phyloP scores from a whole-genome alignment of 2,888 invertebrate genomes.

The Acheta domesticus region DNA sequence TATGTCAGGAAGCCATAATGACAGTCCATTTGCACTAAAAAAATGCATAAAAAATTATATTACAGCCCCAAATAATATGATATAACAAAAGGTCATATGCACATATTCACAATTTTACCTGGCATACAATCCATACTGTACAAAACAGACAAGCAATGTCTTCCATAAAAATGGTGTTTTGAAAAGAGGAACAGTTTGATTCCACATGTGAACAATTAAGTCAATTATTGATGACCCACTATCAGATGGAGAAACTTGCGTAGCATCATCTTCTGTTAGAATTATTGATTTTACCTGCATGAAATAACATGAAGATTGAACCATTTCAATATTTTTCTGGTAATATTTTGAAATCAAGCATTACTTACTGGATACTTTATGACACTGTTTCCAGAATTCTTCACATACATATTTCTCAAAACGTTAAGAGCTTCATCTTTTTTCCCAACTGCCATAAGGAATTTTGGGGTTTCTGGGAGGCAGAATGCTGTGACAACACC shows the following conservation, averaged over 20 bases:
- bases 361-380: constrained; percentile 33
- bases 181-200: constrained; percentile 26
- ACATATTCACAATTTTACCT: constrained; percentile 18
- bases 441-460: constrained; percentile 42
- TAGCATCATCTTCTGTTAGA: not conserved
- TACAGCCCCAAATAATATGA: not conserved
- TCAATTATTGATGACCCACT: not conserved
- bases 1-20: constrained; percentile 47
- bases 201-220: constrained; percentile 21
- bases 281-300: constrained; percentile 12
- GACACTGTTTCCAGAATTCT: constrained; percentile 31
- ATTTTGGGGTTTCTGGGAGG: constrained; percentile 47
- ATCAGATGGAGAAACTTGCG: not conserved
- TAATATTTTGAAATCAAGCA: not conserved
- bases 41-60: not conserved
- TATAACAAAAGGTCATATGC: not conserved
- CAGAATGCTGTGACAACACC: constrained; percentile 42
- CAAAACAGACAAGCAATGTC: constrained; percentile 20
- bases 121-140: constrained; percentile 24
- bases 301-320: no score
- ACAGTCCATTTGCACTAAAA: constrained; percentile 40
- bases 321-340: not conserved
- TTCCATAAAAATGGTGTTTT: not conserved
- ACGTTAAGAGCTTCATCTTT: constrained; percentile 42
- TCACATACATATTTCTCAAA: constrained; percentile 41